phyloP scores from a whole-genome alignment of 2,113 vertebrate species.

The Solea solea region DNA sequence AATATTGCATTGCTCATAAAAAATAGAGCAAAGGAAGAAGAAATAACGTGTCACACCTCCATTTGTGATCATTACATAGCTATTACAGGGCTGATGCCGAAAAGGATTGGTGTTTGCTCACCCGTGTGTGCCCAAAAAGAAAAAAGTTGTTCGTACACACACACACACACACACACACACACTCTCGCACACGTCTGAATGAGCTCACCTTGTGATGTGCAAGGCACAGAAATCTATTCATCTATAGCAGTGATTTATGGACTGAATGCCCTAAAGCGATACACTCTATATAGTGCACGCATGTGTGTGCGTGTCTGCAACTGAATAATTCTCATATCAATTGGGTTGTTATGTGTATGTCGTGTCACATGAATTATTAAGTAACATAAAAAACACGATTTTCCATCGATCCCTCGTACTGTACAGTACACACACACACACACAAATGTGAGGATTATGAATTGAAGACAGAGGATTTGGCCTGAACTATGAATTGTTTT shows the following conservation, averaged over 20 bases:
- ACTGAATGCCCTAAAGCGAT: conserved; percentile 3
- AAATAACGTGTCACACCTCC: too few species aligned
- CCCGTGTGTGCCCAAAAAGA: background rate
- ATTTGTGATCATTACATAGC: conserved; percentile 8
- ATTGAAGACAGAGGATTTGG: too few species aligned
- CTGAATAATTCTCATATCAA: background rate
- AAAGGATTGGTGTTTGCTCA: conserved; percentile 9
- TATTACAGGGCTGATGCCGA: background rate
- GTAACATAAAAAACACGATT: background rate
- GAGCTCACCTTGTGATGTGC: conserved; percentile 10
- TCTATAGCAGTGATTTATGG: conserved; percentile 33
- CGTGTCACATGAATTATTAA: conserved; percentile 9
- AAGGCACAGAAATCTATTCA: conserved; percentile 11
- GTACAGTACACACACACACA: conserved; percentile 1
- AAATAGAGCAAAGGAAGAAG: too few species aligned
- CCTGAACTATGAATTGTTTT: too few species aligned
- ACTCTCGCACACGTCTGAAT: background rate
- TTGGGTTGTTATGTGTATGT: conserved; percentile 4
- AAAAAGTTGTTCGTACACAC: conserved; percentile 20
- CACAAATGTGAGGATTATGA: too few species aligned
- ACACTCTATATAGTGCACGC: background rate
- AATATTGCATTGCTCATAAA: too few species aligned
- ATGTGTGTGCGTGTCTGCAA: background rate
- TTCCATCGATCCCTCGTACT: conserved; percentile 5
- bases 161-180: background rate